Base-by-base conservation (phyloP, 2,797 vertebrate species). In the Acridotheres tristis region DNA sequence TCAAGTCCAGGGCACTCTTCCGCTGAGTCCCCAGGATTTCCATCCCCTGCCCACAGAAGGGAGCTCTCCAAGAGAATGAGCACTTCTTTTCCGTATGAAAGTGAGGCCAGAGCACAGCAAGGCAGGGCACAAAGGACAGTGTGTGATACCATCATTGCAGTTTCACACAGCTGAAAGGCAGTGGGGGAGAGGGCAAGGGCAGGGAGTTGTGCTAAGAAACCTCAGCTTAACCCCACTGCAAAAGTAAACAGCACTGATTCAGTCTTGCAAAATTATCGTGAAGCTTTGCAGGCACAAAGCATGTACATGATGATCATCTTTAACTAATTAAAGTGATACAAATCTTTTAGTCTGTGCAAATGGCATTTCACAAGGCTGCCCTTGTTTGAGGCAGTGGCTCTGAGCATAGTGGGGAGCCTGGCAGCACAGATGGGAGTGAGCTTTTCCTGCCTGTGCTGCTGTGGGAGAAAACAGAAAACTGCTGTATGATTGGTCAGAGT, bases 391-490 rank as follows among this genome's bases (percentile, higher is more conserved):
- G 54, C 12, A 4, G 30, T 29, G 92, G 5, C 61, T 77, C 61
- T 8, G 66, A 73, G 77, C 88, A 11, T 80, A 51, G 74, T 42
- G 1, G 94, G 89, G 63, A 72, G 80, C 83, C 80, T 65, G 73
- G 90, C 77, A 84, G 90, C 20, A 2, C 90, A 73, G 88, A 84
- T 89, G 91, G 93, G 74, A 89, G 47, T 5, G 5, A 78, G 85
- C 71, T 82, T 42, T 77, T n/a, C 75, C 66, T 67, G 81, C 47
- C 93, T 45, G 2, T 13, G 58, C 90, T 90, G 80, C 88, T 88
- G 72, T 20, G 36, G 79, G 79, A 59, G 73, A 71, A 55, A 75
- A 77, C 62, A 79, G 72, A 54, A 71, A 29, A 65, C 74, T 62
- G 81, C 78, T 80, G 78, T 3, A 8, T 78, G 71, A 62, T 78